These are phyloP conservation scores for Calidris pugnax DNA, from an alignment of 2,113 vertebrate species.

Conservation along the genomic window DNA sequence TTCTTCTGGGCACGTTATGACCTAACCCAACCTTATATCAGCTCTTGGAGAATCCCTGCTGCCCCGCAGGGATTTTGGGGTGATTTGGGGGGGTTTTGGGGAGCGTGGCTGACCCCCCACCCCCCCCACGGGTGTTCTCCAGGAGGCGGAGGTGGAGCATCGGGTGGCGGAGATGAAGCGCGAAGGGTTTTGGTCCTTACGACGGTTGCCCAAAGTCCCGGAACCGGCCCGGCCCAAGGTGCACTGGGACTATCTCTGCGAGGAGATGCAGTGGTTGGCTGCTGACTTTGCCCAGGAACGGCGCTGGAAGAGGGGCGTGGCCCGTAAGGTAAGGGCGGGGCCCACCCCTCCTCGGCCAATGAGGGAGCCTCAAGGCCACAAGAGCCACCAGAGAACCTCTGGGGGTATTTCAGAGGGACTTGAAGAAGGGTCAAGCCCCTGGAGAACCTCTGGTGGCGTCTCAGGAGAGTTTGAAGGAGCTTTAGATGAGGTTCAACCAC, in stretches of 20 bases:
- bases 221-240: constrained; percentile 88
- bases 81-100: too few relatives aligned
- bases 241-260: constrained; percentile 92
- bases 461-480: too few relatives aligned
- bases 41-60: too few relatives aligned
- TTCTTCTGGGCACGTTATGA: too few relatives aligned
- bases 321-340: constrained; percentile 83
- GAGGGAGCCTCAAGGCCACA: too few relatives aligned
- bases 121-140: not conserved
- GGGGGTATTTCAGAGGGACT: not conserved
- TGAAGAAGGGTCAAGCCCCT: not conserved
- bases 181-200: constrained; percentile 90
- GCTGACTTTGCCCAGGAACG: constrained; percentile 92
- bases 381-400: not conserved
- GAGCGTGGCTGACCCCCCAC: too few relatives aligned
- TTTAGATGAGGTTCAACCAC: too few relatives aligned
- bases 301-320: constrained; percentile 91
- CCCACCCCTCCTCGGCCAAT: too few relatives aligned
- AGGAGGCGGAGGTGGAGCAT: constrained; percentile 94
- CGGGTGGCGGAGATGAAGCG: constrained; percentile 86
- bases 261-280: constrained; percentile 96
- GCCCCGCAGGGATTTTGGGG: too few relatives aligned
- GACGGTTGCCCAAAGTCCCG: constrained; percentile 84
- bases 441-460: not conserved
- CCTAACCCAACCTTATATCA: too few relatives aligned